Conservation (phyloP, 1,140 invertebrate species). For the Atta cephalotes region DNA sequence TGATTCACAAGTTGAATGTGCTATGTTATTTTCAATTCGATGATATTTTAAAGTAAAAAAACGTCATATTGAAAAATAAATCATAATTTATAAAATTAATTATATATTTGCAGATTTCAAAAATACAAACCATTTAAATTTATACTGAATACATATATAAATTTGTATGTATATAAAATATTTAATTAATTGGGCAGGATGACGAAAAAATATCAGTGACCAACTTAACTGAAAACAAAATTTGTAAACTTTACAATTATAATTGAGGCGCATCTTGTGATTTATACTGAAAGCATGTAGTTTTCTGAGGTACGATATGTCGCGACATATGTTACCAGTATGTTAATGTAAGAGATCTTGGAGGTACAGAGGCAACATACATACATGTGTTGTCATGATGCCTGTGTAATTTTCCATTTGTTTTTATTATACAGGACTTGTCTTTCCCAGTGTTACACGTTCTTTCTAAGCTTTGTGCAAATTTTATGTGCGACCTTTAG, state of each 20-base stretch:
- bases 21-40: background rate
- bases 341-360: constrained; percentile 8
- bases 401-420: constrained; percentile 28
- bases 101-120: background rate
- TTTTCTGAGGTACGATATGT: background rate
- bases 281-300: background rate
- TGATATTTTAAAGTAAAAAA: background rate
- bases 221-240: background rate
- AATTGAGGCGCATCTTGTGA: background rate
- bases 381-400: constrained; percentile 12
- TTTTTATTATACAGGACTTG: constrained; percentile 32
- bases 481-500: constrained; percentile 22
- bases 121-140: background rate
- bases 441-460: background rate
- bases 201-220: background rate
- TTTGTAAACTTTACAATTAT: background rate
- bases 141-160: background rate
- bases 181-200: background rate
- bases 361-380: background rate
- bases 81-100: background rate
- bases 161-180: background rate
- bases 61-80: background rate
- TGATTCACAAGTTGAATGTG: constrained; percentile 23
- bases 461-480: background rate
- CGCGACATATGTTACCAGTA: background rate